Evolutionary conservation across 2,797 vertebrate species (phyloP), one percentile per base, ranked within the genome.

Genomic region (Oryzias sinensis): DNA sequence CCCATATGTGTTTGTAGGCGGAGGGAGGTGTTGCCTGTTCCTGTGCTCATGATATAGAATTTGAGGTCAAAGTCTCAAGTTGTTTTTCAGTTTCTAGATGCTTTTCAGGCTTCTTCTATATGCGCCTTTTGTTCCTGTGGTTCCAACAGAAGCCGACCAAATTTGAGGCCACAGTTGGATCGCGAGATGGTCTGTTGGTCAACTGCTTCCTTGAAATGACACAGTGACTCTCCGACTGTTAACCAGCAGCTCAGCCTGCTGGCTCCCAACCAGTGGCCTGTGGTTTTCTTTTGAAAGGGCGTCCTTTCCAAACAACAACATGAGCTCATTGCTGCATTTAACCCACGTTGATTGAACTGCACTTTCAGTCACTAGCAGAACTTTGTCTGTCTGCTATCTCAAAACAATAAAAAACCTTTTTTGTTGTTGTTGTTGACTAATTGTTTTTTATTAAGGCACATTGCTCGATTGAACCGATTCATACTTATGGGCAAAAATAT

Each of bases 191-290:
- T 58, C 62, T 43, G 53, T 77, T 50, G 82, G 82, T 83, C 78
- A 68, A 61, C 77, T 68, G 49, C 58, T 90, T 90, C 89, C 87
- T 84, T 81, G 87, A 87, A 88, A 78, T 87, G 82, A 86, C 77
- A 79, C 62, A 51, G 69, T 62, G 65, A 73, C 80, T 80, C 71
- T 70, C 75, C 78, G 78, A 76, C 78, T 76, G 65, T 49, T 73
- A 73, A 72, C 81, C 82, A 47, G 70, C 65, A 49, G 70, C 57
- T 54, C 63, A 29, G 74, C 65, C 51, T 49, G 63, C 73, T 77
- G 77, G 77, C 65, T 66, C 18, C 40, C 41, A 40, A 73, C 64
- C 66, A 75, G 62, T 22, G 42, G 42, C 62, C 63, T 79, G 78
- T 69, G 81, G 82, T 59, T 73, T 72, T 71, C 70, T 47, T 52